Conservation (phyloP, 2,888 invertebrate species). For the Brenthis ino region DNA sequence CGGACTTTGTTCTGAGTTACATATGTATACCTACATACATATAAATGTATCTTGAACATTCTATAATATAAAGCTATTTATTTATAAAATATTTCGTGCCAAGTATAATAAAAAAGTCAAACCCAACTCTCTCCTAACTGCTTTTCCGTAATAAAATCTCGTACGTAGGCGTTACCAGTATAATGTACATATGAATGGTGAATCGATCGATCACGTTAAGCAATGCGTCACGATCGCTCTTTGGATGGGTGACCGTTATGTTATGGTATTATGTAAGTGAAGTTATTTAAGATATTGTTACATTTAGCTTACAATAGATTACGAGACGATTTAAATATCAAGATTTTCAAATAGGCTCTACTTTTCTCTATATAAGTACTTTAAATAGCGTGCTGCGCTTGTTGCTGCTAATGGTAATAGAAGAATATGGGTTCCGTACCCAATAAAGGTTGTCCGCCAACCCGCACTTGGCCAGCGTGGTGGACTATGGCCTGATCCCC, state of each 20-base stretch:
- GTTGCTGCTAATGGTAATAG: too few relatives aligned
- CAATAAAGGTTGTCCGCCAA: too few relatives aligned
- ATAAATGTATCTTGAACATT: too few relatives aligned
- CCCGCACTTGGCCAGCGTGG: too few relatives aligned
- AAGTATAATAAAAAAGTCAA: constrained; percentile 10
- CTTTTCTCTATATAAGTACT: too few relatives aligned
- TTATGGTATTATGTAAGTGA: constrained; percentile 23
- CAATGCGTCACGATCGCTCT: constrained; percentile 22
- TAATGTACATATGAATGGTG: constrained; percentile 28
- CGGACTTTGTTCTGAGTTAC: too few relatives aligned
- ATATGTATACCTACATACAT: too few relatives aligned
- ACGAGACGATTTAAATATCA: constrained; percentile 5
- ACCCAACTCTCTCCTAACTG: constrained; percentile 11
- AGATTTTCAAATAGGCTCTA: not conserved
- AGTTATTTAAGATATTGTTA: constrained; percentile 4
- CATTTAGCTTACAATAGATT: constrained; percentile 11
- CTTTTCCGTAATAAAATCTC: constrained; percentile 24
- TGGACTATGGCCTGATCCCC: too few relatives aligned
- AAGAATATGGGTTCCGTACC: too few relatives aligned
- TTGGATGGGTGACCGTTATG: constrained; percentile 19
- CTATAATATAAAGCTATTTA: constrained; percentile 2
- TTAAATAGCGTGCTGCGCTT: too few relatives aligned
- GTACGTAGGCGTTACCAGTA: constrained; percentile 37
- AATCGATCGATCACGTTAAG: constrained; percentile 28
- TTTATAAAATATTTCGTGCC: not conserved